phyloP scores from a whole-genome alignment of 2,888 invertebrate species.

The Osedax fenrisi region DNA sequence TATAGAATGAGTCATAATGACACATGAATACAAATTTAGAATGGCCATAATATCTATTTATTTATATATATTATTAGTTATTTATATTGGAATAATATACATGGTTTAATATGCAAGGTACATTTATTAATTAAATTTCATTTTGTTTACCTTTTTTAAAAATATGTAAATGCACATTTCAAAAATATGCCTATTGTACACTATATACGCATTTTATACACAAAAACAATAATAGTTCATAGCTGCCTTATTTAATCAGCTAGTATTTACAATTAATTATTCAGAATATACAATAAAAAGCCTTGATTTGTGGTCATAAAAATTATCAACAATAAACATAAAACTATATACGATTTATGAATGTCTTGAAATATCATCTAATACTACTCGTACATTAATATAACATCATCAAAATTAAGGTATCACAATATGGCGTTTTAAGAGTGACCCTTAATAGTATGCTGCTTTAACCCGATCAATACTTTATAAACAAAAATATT shows the following conservation, averaged over 20 bases:
- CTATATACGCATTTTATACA: constrained; percentile 15
- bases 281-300: neutral
- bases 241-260: constrained; percentile 4
- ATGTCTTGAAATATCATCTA: neutral
- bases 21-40: too few species aligned
- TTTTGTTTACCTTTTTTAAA: constrained; percentile 14
- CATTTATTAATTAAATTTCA: neutral
- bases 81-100: neutral
- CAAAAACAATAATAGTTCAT: neutral
- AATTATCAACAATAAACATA: neutral
- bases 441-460: neutral
- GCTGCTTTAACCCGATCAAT: neutral
- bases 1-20: too few species aligned
- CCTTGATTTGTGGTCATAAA: neutral
- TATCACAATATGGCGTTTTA: neutral
- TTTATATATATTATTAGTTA: neutral
- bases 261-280: constrained; percentile 12
- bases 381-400: neutral
- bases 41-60: too few species aligned
- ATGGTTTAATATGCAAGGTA: neutral
- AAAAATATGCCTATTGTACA: constrained; percentile 20
- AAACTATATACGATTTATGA: neutral
- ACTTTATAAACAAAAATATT: neutral
- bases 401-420: neutral
- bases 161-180: constrained; percentile 22